A percentile compares a stretch with the other conserved stretches of the same genome.
phyloP scores from a whole-genome alignment of 2,888 invertebrate species.

The Panzeria rudis region DNA sequence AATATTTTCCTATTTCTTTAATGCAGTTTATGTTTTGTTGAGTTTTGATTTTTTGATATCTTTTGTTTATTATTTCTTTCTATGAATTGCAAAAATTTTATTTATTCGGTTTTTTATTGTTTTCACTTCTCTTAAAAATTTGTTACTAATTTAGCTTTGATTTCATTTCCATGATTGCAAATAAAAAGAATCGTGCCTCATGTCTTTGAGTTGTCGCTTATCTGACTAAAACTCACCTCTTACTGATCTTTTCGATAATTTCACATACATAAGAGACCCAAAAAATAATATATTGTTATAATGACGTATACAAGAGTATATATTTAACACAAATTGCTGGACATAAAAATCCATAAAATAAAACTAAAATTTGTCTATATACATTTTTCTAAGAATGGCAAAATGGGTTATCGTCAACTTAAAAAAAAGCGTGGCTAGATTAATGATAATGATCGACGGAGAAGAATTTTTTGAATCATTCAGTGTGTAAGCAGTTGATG shows the following conservation, averaged over 20 bases:
- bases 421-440: no score
- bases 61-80: not conserved
- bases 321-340: no score
- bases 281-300: not conserved
- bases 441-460: no score
- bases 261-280: not conserved
- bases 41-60: not conserved
- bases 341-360: no score
- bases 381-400: no score
- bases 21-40: not conserved
- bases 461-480: no score
- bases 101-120: not conserved
- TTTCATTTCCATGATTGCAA: not conserved
- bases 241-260: constrained; percentile 26
- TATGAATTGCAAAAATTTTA: constrained; percentile 6
- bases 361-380: no score
- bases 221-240: constrained; percentile 13
- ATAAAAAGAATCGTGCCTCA: not conserved
- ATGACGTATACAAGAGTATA: not conserved
- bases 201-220: constrained; percentile 20
- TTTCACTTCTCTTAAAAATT: constrained; percentile 17
- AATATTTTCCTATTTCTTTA: not conserved
- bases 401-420: no score
- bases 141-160: constrained; percentile 31
- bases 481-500: no score